These are phyloP conservation scores for Carcharodon carcharias DNA, from an alignment of 2,797 vertebrate genomes.

Conservation along the genomic window DNA sequence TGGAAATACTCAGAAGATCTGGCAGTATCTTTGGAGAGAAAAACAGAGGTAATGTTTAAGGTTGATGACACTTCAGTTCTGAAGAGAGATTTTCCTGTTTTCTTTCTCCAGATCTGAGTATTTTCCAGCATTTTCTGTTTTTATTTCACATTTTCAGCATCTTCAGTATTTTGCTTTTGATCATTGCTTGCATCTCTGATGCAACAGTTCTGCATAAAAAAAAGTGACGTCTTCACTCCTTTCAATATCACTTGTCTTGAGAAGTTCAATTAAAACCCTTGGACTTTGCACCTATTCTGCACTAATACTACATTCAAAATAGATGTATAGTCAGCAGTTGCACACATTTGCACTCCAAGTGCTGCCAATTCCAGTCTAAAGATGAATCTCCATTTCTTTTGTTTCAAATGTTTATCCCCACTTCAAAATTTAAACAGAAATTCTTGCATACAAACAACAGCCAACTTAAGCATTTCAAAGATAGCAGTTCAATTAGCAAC, in stretches of 20 bases:
- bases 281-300: background rate
- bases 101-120: background rate
- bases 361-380: background rate
- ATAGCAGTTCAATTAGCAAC: background rate
- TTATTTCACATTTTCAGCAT: background rate
- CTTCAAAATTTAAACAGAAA: background rate
- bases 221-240: background rate
- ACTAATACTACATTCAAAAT: background rate
- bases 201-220: background rate
- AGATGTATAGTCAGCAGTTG: background rate
- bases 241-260: background rate
- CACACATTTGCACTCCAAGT: background rate
- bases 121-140: background rate
- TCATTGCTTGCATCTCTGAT: background rate
- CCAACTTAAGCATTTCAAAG: background rate
- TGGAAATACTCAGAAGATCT: background rate
- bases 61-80: background rate
- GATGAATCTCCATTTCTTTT: background rate
- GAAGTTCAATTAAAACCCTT: background rate
- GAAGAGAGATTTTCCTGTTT: background rate
- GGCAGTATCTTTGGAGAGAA: background rate
- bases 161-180: too few relatives aligned
- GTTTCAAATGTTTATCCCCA: background rate
- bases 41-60: background rate
- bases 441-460: background rate